phyloP scores from a whole-genome alignment of 2,888 invertebrate species.

The Tridacna gigas region DNA sequence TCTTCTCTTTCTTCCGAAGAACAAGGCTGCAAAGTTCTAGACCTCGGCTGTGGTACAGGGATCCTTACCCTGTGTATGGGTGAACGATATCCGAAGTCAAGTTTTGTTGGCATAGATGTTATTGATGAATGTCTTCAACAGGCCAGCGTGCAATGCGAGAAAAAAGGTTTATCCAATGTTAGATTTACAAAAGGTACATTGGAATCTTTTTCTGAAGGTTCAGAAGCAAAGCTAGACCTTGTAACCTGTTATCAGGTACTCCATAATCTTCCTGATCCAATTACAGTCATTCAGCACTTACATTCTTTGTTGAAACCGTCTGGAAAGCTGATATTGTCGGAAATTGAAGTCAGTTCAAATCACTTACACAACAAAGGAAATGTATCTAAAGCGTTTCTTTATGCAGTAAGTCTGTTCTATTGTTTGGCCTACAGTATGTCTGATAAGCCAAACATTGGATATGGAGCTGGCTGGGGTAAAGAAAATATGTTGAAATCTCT shows the following conservation, averaged over 20 bases:
- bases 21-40: conserved; percentile 1
- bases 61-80: not conserved
- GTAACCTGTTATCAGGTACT: not conserved
- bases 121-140: not conserved
- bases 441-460: not conserved
- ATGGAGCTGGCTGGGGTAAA: conserved; percentile 12
- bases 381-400: not conserved
- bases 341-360: not conserved
- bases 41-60: conserved; percentile 11
- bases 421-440: conserved; percentile 14
- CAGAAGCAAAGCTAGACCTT: not conserved
- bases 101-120: not conserved
- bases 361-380: not conserved
- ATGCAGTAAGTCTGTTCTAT: not conserved
- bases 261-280: conserved; percentile 11
- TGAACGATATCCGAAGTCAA: not conserved
- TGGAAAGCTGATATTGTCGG: conserved; percentile 1
- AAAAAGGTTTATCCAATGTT: not conserved
- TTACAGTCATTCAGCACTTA: not conserved
- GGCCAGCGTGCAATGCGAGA: not conserved
- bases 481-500: not conserved
- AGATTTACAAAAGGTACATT: not conserved
- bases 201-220: not conserved
- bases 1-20: not conserved
- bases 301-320: not conserved